Evolutionary conservation across 2,888 invertebrate genomes (phyloP).

Genomic region (Watsonalla binaria): DNA sequence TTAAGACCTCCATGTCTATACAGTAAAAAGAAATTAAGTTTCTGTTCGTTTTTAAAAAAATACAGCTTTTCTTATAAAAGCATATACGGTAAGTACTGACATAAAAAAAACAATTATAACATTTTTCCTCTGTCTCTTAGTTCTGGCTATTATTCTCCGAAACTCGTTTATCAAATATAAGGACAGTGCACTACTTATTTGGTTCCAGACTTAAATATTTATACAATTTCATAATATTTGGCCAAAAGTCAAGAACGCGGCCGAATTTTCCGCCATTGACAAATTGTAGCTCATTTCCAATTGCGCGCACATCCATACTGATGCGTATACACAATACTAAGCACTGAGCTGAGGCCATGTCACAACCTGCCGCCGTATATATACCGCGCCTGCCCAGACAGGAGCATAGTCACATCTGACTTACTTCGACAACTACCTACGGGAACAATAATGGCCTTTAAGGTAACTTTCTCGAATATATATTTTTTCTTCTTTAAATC

Average conservation of each 20-base stretch:
- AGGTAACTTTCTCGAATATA: slow-evolving; percentile 42
- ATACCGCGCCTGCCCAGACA: slow-evolving; percentile 48
- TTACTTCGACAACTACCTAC: slow-evolving; percentile 46
- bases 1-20: too few relatives aligned
- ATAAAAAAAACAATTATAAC: too few relatives aligned
- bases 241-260: slow-evolving; percentile 65
- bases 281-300: slow-evolving; percentile 70
- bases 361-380: slow-evolving; percentile 63
- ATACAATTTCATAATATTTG: slow-evolving; percentile 55
- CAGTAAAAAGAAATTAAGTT: too few relatives aligned
- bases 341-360: slow-evolving; percentile 59
- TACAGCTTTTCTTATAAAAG: too few relatives aligned
- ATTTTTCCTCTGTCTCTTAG: too few relatives aligned
- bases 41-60: too few relatives aligned
- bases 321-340: slow-evolving; percentile 67
- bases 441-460: slow-evolving; percentile 63
- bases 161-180: too few relatives aligned
- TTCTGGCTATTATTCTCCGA: too few relatives aligned
- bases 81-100: too few relatives aligned
- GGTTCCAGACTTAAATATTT: slow-evolving; percentile 17
- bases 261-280: slow-evolving; percentile 69
- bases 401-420: slow-evolving; percentile 64
- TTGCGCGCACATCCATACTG: slow-evolving; percentile 68
- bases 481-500: background rate
- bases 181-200: background rate